These are phyloP conservation scores for Pagetopsis macropterus DNA, from an alignment of 2,797 vertebrate species.

Conservation along the genomic window DNA sequence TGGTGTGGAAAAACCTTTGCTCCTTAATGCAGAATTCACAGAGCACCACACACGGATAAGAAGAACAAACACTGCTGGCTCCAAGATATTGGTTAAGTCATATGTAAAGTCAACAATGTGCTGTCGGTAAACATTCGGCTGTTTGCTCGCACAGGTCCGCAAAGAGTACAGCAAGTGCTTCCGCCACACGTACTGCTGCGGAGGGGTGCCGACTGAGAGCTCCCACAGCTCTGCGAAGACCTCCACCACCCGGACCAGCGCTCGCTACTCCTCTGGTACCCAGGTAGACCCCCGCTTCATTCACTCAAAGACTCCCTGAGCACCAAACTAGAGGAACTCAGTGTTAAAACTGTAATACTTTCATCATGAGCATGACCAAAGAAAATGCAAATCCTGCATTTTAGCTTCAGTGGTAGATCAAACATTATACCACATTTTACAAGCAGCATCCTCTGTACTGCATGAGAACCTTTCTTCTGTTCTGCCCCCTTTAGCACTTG, in stretches of 20 bases:
- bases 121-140: slow-evolving; percentile 45
- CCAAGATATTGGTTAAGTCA: slow-evolving; percentile 51
- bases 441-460: slow-evolving; percentile 64
- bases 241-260: slow-evolving; percentile 93
- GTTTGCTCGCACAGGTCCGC: slow-evolving; percentile 87
- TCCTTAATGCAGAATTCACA: slow-evolving; percentile 12
- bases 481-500: slow-evolving; percentile 65
- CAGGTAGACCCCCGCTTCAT: slow-evolving; percentile 86
- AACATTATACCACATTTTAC: slow-evolving; percentile 50
- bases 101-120: slow-evolving; percentile 64
- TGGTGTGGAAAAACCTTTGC: slow-evolving; percentile 26
- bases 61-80: slow-evolving; percentile 50
- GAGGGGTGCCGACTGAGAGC: slow-evolving; percentile 92
- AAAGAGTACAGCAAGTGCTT: slow-evolving; percentile 99
- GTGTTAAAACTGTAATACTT: slow-evolving; percentile 7
- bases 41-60: slow-evolving; percentile 46
- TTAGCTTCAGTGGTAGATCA: slow-evolving; percentile 40
- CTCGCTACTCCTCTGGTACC: slow-evolving; percentile 97
- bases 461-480: slow-evolving; percentile 71
- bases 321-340: background rate
- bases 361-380: slow-evolving; percentile 13
- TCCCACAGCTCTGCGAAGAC: slow-evolving; percentile 96
- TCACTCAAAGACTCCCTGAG: background rate
- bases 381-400: slow-evolving; percentile 36
- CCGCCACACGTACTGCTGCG: slow-evolving; percentile 96